Conservation (phyloP, 2,797 vertebrate species). For the Poeciliopsis gracilis region DNA sequence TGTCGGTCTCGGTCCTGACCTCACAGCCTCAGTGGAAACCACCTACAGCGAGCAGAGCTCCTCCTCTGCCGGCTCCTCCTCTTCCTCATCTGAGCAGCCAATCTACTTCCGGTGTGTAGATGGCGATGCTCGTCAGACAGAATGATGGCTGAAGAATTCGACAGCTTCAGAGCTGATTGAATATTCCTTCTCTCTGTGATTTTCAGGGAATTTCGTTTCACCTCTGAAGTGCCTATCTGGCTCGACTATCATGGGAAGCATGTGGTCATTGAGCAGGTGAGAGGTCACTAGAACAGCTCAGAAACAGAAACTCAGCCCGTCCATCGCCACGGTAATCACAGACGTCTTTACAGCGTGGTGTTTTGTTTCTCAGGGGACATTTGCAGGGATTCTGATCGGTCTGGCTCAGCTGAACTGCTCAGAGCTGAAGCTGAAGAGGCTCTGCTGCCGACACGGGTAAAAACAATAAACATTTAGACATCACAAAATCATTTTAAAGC, state of each 20-base stretch:
- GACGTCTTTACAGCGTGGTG: not conserved
- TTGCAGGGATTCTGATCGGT: conserved; percentile 92
- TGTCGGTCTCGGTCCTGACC: conserved; percentile 72
- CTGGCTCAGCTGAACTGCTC: conserved; percentile 94
- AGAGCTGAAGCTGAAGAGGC: conserved; percentile 90
- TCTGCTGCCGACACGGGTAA: conserved; percentile 92
- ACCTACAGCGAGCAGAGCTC: conserved; percentile 81
- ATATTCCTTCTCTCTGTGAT: not conserved
- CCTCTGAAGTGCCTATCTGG: conserved; percentile 94
- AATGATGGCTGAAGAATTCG: not conserved
- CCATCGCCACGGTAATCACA: not conserved
- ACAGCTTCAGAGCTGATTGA: not conserved
- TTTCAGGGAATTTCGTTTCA: conserved; percentile 92
- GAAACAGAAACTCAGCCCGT: not conserved
- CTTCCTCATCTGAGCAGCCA: conserved; percentile 87
- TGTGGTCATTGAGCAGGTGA: conserved; percentile 90
- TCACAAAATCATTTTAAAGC: not conserved
- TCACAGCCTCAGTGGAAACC: conserved; percentile 81
- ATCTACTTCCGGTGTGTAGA: conserved; percentile 89
- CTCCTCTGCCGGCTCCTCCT: conserved; percentile 79
- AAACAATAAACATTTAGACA: not conserved
- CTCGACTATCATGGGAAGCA: conserved; percentile 95
- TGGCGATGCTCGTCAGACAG: not conserved
- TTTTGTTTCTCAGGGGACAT: conserved; percentile 84
- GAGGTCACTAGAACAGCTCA: not conserved